Base-by-base conservation (phyloP, 2,113 vertebrate species). In the Shinisaurus crocodilurus region DNA sequence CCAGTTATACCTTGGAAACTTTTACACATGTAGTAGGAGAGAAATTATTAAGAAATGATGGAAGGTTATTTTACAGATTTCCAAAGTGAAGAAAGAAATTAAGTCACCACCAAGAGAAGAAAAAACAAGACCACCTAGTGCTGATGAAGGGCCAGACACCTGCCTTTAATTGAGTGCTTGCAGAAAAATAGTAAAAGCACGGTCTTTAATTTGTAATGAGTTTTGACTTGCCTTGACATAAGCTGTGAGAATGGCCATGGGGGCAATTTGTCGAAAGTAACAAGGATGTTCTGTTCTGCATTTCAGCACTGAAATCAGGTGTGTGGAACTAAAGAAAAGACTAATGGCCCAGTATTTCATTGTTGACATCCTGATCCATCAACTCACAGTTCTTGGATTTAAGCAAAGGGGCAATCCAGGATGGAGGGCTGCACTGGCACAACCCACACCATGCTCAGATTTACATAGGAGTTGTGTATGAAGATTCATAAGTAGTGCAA, bases 81-180 rank as follows among this genome's bases (percentile, higher is more conserved):
- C 5, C 0, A 45, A 96, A 92, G 91, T 87, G 93, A 94, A 92
- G 91, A 96, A 95, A 96, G 92, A 80, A 80, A 87, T 92, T 95
- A 92, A 95, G 86, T 91, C 89, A 94, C 92, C 80, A 94, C 90
- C 57, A 88, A 90, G 90, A 89, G 86, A 96, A 94, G 63, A 27
- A 86, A 95, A 95, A 81, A 87, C 29, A 37, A 93, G 94, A 95
- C 93, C 94, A 96, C 94, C 96, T 95, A 92, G 92, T 92, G n/a
- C 89, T 93, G 95, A 95, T 90, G 92, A 96, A 85, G 86, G 57
- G 63, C 92, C 92, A 95, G 93, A 92, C 95, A 96, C 95, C 94
- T 95, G 91, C 84, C 92, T 95, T 94, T 94, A 95, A 95, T n/a
- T 93, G 94, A 95, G 89, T 93, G 86, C 69, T 92, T 94, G 95